Base-by-base conservation (phyloP, 2,888 invertebrate species). In the Marasmarcha lunaedactyla region DNA sequence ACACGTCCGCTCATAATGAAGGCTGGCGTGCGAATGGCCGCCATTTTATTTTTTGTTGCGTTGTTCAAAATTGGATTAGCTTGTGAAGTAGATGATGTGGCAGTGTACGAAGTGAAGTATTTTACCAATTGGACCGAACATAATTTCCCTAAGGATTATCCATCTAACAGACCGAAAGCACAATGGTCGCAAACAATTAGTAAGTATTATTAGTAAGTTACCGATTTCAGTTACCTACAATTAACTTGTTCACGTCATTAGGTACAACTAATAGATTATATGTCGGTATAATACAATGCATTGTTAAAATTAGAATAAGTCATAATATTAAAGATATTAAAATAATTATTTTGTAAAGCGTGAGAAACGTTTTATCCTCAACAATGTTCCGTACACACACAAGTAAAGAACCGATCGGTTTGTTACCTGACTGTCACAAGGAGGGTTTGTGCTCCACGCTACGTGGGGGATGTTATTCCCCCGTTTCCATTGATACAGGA, bases 171-270 rank as follows among this genome's bases (percentile, higher is more conserved):
- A 54, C 95, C 95, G 6, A 91, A 92, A 41, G 95, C 96, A 9
- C 95, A 96, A 65, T 97, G 95, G 92, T 94, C 95, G 55, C 91
- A 91, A 69, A 88, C 94, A 48, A 88, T 95, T 64, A 96, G 97
- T 96, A 70, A 89, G 93, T 86, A 37, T 38, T 15, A 20, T 5
- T n/a, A n/a, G n/a, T n/a, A 26, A 36, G 33, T 11, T n/a, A 40
- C 13, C 33, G 26, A 33, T 15, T 12, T 15, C 20, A 37, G 20
- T 25, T 33, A 26, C 27, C 20, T 4, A 10, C 35, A 36, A 42
- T 7, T 7, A 37, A 37, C 11, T 30, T 15, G 14, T 30, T 37
- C 11, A 11, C 15, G 35, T n/a, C n/a, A n/a, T n/a, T n/a, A n/a
- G n/a, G n/a, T n/a, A n/a, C n/a, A n/a, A n/a, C n/a, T n/a, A n/a